Conservation (phyloP, 2,888 invertebrate genomes). For the Drosophila kambysellisi region DNA sequence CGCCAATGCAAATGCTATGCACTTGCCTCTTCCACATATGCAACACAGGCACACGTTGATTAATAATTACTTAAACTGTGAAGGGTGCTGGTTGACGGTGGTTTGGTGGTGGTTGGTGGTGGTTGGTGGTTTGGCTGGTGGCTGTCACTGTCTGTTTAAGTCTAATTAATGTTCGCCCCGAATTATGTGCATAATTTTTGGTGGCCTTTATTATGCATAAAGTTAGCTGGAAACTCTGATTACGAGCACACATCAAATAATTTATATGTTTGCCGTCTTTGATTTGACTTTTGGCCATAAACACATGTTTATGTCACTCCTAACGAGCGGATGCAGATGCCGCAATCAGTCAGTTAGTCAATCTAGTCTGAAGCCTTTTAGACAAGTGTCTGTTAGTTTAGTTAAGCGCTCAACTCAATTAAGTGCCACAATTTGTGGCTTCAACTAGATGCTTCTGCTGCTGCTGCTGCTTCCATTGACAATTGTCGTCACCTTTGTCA, state of each 20-base stretch:
- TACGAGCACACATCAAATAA: constrained; percentile 45
- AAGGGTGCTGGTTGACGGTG: neutral
- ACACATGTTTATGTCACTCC: constrained; percentile 63
- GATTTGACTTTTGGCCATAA: constrained; percentile 56
- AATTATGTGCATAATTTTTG: constrained; percentile 45
- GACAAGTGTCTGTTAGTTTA: constrained; percentile 20
- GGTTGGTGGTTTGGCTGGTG: neutral
- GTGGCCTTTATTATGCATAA: constrained; percentile 64
- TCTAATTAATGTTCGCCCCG: constrained; percentile 65
- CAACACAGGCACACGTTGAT: constrained; percentile 40
- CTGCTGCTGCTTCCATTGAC: constrained; percentile 35
- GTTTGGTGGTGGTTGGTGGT: neutral
- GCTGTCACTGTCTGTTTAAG: constrained; percentile 37
- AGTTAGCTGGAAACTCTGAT: constrained; percentile 33
- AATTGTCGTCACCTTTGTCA: constrained; percentile 82
- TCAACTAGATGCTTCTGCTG: neutral
- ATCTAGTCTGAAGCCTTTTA: constrained; percentile 14
- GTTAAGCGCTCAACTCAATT: constrained; percentile 31
- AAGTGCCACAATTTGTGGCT: constrained; percentile 24
- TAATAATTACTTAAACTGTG: constrained; percentile 54
- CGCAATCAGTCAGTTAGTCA: constrained; percentile 23
- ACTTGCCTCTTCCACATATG: constrained; percentile 10
- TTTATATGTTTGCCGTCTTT: constrained; percentile 26
- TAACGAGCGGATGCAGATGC: constrained; percentile 30
- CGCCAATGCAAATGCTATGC: constrained; percentile 34